These are phyloP conservation scores for Epinephelus moara DNA, from an alignment of 2,113 vertebrate genomes.

Conservation along the genomic window DNA sequence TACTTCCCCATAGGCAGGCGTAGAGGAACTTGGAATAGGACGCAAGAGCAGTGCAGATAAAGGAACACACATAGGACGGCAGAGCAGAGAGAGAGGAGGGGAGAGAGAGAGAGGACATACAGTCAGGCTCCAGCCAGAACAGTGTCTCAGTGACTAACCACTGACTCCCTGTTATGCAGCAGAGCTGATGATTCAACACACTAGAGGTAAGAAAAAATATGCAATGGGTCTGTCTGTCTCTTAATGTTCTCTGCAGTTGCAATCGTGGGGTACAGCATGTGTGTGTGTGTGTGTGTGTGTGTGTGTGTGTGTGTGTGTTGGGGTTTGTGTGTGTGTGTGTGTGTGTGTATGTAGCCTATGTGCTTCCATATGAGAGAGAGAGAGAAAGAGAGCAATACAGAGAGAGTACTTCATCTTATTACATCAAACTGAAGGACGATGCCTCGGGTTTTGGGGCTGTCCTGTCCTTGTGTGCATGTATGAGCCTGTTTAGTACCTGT, in stretches of 20 bases:
- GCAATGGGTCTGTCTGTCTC: slow-evolving; percentile 7
- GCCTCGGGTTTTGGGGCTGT: background rate
- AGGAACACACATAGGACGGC: slow-evolving; percentile 55
- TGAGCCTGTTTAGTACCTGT: background rate
- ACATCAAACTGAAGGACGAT: slow-evolving; percentile 18
- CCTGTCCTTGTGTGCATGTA: slow-evolving; percentile 18
- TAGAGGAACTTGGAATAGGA: slow-evolving; percentile 45
- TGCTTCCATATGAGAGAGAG: background rate
- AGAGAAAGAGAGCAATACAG: background rate
- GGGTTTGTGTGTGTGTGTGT: no score
- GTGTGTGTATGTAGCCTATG: no score
- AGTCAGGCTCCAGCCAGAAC: slow-evolving; percentile 21
- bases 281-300: background rate
- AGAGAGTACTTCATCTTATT: slow-evolving; percentile 10
- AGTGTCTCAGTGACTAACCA: slow-evolving; percentile 42
- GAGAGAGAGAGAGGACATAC: slow-evolving; percentile 24
- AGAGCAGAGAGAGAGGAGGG: slow-evolving; percentile 20
- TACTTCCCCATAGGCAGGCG: slow-evolving; percentile 23
- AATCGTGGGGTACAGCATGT: background rate
- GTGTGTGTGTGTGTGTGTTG: no score
- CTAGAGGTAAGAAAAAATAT: slow-evolving; percentile 59
- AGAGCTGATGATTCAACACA: slow-evolving; percentile 30
- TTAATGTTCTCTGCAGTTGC: slow-evolving; percentile 7
- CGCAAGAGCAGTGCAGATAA: slow-evolving; percentile 57
- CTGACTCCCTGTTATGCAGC: slow-evolving; percentile 53